phyloP scores from a whole-genome alignment of 2,797 vertebrate genomes.

The Pseudocheirus occidentalis region DNA sequence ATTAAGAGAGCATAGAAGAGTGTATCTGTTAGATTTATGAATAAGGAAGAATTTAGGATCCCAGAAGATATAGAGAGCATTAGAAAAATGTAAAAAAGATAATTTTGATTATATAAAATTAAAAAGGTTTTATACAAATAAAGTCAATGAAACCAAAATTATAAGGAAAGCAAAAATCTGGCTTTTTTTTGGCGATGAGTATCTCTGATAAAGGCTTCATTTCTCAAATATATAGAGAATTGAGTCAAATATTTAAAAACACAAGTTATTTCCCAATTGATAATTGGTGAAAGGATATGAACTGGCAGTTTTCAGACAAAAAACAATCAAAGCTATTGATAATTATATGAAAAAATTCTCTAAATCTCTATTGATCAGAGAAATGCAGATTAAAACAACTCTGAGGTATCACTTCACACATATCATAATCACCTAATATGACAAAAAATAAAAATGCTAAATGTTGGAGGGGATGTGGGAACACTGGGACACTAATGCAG shows the following conservation, averaged over 20 bases:
- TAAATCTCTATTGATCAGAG: too few species aligned
- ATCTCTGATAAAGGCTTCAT: background rate
- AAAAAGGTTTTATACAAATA: too few species aligned
- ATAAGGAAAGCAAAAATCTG: too few species aligned
- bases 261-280: background rate
- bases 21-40: too few species aligned
- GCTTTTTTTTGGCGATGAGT: too few species aligned
- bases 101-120: too few species aligned
- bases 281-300: background rate
- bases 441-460: background rate
- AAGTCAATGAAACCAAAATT: too few species aligned
- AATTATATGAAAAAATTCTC: background rate
- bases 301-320: background rate
- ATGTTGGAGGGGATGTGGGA: background rate
- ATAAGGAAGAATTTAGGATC: too few species aligned
- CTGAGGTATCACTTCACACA: background rate
- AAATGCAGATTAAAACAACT: too few species aligned
- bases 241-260: background rate
- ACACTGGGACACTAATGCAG: constrained; percentile 2
- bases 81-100: too few species aligned
- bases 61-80: too few species aligned
- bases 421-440: background rate
- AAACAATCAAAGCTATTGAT: background rate
- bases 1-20: too few species aligned
- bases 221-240: background rate